Conservation (phyloP, 2,888 invertebrate genomes). For the Mongoloraphidia duomilia region DNA sequence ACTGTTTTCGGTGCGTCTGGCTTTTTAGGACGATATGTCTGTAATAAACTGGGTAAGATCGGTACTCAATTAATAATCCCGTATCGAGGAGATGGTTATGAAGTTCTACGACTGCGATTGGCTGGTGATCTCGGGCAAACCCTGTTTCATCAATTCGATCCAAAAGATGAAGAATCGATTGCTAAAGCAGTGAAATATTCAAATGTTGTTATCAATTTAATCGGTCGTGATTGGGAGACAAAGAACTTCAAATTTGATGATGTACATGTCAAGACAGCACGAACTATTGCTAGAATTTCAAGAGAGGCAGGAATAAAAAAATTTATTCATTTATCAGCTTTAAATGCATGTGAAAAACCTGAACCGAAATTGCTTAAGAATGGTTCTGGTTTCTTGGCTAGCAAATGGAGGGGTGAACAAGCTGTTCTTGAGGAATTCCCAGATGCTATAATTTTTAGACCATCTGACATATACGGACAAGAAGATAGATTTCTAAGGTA, state of each 20-base stretch:
- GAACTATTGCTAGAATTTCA: conserved; percentile 61
- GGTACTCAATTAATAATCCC: conserved; percentile 84
- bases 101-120: conserved; percentile 62
- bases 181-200: conserved; percentile 79
- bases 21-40: conserved; percentile 75
- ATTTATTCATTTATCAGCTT: conserved; percentile 80
- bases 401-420: conserved; percentile 73
- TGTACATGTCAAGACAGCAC: conserved; percentile 76
- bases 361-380: conserved; percentile 45
- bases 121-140: conserved; percentile 93
- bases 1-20: conserved; percentile 94
- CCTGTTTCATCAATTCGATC: conserved; percentile 69
- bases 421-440: conserved; percentile 94
- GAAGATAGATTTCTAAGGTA: conserved; percentile 73
- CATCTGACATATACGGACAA: conserved; percentile 83
- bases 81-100: conserved; percentile 77
- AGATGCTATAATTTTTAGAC: conserved; percentile 82
- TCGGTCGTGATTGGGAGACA: conserved; percentile 87
- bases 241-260: conserved; percentile 76
- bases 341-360: conserved; percentile 66
- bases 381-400: conserved; percentile 65
- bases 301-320: conserved; percentile 72
- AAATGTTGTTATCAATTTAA: conserved; percentile 89
- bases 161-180: conserved; percentile 77
- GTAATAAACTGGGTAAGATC: conserved; percentile 77